Evolutionary conservation across 2,113 vertebrate genomes (phyloP).

Genomic region (Dipodomys stephensi): DNA sequence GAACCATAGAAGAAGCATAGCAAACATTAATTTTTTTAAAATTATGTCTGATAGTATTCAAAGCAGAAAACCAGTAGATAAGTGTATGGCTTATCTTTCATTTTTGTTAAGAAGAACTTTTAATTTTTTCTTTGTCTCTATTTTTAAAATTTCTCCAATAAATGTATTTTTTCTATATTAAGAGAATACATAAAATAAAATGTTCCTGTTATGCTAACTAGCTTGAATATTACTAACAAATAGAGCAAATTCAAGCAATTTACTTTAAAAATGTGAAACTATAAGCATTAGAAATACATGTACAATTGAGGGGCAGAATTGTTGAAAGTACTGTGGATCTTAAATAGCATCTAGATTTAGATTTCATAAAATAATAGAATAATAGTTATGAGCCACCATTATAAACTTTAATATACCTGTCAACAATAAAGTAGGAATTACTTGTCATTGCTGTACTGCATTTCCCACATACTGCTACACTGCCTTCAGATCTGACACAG

Average conservation of each 20-base stretch:
- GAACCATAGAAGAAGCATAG: background rate
- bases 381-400: slow-evolving; percentile 55
- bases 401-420: slow-evolving; percentile 67
- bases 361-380: slow-evolving; percentile 43
- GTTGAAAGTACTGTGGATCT: slow-evolving; percentile 37
- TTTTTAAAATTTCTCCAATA: background rate
- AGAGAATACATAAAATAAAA: slow-evolving; percentile 11
- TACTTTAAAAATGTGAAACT: slow-evolving; percentile 27
- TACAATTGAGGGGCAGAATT: background rate
- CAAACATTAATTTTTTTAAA: background rate
- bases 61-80: background rate
- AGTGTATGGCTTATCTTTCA: no score
- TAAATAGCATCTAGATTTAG: slow-evolving; percentile 41
- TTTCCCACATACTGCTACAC: slow-evolving; percentile 49
- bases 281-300: background rate
- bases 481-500: slow-evolving; percentile 65
- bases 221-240: background rate
- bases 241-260: slow-evolving; percentile 8
- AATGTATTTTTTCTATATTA: slow-evolving; percentile 29
- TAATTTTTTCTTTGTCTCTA: background rate
- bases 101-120: background rate
- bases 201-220: background rate
- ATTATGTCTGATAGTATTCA: background rate
- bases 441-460: background rate
- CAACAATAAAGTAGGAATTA: slow-evolving; percentile 62